Base-by-base conservation (phyloP, 2,888 invertebrate species). In the Anorthoa munda region DNA sequence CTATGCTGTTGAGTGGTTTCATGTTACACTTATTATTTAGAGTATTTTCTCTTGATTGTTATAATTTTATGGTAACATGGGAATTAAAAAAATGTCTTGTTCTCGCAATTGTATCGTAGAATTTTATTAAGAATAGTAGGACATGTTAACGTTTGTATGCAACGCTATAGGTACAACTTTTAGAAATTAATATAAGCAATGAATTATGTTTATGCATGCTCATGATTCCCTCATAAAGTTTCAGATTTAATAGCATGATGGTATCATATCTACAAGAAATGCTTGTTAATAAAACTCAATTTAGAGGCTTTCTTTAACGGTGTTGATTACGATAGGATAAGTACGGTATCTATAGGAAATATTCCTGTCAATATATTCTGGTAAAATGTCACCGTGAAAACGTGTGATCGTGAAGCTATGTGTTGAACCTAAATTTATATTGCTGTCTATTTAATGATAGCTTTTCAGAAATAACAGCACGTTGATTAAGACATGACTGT, bases 41-140 rank as follows among this genome's bases (percentile, higher is more conserved):
- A 56, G 17, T 39, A 51, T 66, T 77, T 72, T 82, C 82, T 74
- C 81, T 81, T 67, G 66, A 81, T 82, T 82, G 78, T 81, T 78
- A 74, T 58, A 74, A 61, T 59, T 78, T 78, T 78, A 81, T 65
- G 66, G 78, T 74, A 58, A 68, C 70, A 82, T 81, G 82, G 65
- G 82, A 81, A 81, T 70, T 11, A 48, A 78, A 70, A 66, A 72
- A 56, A 45, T 58, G 39, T 39, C 13, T 67, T 48, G 55, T 82
- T 74, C 60, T 78, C 31, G 74, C 70, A 81, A 82, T 81, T 82
- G 78, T 82, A 69, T 76, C 11, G 26, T 51, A 51, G 23, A 66
- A 50, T 31, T 65, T 12, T 64, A 78, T 68, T 82, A 74, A 82
- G 81, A 61, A 23, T 56, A 82, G 74, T 81, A 45, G 81, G 50